phyloP scores from a whole-genome alignment of 2,888 invertebrate genomes.

The Nowickia ferox region DNA sequence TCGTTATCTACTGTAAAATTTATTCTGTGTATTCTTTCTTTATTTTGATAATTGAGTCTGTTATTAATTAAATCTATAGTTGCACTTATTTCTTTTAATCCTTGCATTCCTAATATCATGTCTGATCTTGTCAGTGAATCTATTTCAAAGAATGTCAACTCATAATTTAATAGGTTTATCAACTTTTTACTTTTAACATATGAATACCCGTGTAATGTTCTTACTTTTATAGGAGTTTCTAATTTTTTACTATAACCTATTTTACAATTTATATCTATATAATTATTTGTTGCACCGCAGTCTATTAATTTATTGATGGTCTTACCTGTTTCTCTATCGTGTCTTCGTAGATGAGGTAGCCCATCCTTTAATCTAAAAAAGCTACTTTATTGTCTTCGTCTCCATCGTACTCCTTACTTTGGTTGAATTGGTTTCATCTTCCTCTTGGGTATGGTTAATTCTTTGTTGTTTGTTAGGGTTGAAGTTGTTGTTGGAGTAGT shows the following conservation, averaged over 20 bases:
- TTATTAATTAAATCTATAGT: background rate
- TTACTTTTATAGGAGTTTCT: conserved; percentile 18
- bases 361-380: conserved; percentile 23
- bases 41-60: conserved; percentile 2
- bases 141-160: conserved; percentile 27
- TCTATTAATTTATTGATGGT: conserved; percentile 31
- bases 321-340: conserved; percentile 28
- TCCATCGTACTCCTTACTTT: conserved; percentile 29
- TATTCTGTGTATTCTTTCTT: conserved; percentile 20
- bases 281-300: conserved; percentile 21
- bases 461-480: conserved; percentile 10
- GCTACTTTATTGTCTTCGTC: conserved; percentile 13
- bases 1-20: conserved; percentile 39
- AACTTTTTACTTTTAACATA: conserved; percentile 24
- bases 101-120: conserved; percentile 32
- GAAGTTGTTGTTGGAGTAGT: conserved; percentile 21
- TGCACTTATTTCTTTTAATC: conserved; percentile 18
- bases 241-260: conserved; percentile 25
- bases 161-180: conserved; percentile 24
- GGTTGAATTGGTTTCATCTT: conserved; percentile 8
- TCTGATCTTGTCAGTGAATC: conserved; percentile 12
- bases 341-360: conserved; percentile 21
- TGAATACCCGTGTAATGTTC: conserved; percentile 28
- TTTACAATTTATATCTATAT: conserved; percentile 32
- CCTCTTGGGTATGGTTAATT: conserved; percentile 5